Percentiles rank a stretch among this genome's conserved stretches.
phyloP scores from a whole-genome alignment of 2,888 invertebrate species.

The Onchidella celtica region DNA sequence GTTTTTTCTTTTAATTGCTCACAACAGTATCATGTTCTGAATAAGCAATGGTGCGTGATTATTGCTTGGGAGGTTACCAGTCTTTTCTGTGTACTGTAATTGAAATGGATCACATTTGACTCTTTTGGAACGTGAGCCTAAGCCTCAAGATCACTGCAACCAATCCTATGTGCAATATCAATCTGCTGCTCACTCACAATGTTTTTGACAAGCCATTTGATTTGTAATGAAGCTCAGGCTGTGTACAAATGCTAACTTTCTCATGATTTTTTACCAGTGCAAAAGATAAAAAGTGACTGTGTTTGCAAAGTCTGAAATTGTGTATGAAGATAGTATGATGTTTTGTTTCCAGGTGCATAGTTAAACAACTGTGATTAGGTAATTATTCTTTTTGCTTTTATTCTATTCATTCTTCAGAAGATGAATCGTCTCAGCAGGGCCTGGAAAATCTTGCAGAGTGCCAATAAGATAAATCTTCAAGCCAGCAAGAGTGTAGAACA shows the following conservation, averaged over 20 bases:
- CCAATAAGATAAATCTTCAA: no score
- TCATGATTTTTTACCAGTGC: not conserved
- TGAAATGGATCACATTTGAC: not conserved
- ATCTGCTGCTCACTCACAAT: not conserved
- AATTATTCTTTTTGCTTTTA: not conserved
- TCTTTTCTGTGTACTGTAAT: not conserved
- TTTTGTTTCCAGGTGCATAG: not conserved
- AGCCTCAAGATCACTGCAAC: not conserved
- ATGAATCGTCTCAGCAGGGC: not conserved
- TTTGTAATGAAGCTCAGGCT: not conserved
- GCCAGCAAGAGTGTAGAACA: not conserved
- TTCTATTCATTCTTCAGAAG: not conserved
- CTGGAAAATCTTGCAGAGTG: not conserved
- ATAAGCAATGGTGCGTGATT: not conserved
- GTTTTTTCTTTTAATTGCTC: not conserved
- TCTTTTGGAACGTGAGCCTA: not conserved
- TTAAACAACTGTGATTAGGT: not conserved
- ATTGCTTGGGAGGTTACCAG: not conserved
- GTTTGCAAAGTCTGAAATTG: not conserved
- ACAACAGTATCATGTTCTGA: not conserved
- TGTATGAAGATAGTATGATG: not conserved
- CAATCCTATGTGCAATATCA: not conserved
- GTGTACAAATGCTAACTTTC: not conserved
- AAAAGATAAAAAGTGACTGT: not conserved
- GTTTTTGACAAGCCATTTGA: not conserved